Evolutionary conservation across 2,113 vertebrate species (phyloP).

Genomic region (Garra rufa): DNA sequence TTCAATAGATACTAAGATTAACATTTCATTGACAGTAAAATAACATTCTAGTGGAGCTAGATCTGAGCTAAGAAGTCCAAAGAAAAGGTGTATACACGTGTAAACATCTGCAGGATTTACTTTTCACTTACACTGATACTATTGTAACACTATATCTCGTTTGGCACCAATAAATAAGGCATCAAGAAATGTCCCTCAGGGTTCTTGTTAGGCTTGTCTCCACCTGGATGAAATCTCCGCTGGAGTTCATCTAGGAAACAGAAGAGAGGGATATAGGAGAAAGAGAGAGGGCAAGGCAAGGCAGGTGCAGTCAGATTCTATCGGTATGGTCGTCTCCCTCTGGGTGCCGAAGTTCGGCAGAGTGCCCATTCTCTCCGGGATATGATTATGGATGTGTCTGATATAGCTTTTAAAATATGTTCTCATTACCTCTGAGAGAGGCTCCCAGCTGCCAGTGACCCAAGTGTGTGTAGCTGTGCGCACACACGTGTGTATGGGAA

Average conservation of each 20-base stretch:
- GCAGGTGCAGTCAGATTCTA: slow-evolving; percentile 50
- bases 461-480: slow-evolving; percentile 55
- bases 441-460: slow-evolving; percentile 66
- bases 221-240: slow-evolving; percentile 41
- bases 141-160: slow-evolving; percentile 16
- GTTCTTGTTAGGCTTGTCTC: slow-evolving; percentile 47
- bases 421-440: slow-evolving; percentile 51
- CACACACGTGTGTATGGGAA: slow-evolving; percentile 15
- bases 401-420: slow-evolving; percentile 67
- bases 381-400: slow-evolving; percentile 66
- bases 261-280: slow-evolving; percentile 1
- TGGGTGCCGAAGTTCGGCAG: slow-evolving; percentile 56
- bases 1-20: background rate
- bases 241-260: slow-evolving; percentile 8
- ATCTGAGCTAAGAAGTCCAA: background rate
- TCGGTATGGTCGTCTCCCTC: slow-evolving; percentile 44
- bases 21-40: background rate
- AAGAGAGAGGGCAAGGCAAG: slow-evolving; percentile 42
- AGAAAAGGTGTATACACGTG: background rate
- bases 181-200: slow-evolving; percentile 29
- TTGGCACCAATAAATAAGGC: slow-evolving; percentile 33
- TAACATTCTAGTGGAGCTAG: background rate
- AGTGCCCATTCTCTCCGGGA: slow-evolving; percentile 55
- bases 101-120: background rate
- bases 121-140: slow-evolving; percentile 18